Base-by-base conservation (phyloP, 2,113 vertebrate genomes). In the Melanerpes formicivorus region DNA sequence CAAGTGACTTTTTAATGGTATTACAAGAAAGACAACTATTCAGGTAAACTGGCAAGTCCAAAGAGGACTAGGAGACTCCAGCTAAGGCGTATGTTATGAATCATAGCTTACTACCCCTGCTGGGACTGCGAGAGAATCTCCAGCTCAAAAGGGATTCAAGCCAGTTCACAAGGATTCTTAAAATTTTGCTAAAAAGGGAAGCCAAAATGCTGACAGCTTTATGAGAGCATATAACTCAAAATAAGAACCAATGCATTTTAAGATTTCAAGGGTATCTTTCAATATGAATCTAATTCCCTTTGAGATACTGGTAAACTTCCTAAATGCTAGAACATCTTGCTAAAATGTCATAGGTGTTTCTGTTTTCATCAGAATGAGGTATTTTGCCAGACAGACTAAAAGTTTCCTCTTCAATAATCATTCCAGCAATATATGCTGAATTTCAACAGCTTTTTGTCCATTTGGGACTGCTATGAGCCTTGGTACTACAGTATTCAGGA, bases 161-260 rank as follows among this genome's bases (percentile, higher is more conserved):
- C 76, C 64, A 90, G 94, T 96, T 97, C 96, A 92, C 74, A 91
- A 88, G 60, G 87, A 90, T 95, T 88, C 82, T 93, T 95, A 69
- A 90, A 96, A 80, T 94, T 80, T 84, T 88, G 46, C 89, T 96
- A 63, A 94, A 93, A 90, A 93, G 75, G 64, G 22, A 71, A 44
- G 96, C 97, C 96, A 97, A 95, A 93, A 93, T 73, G 84, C 87
- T 96, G 97, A 97, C 96, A 98, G 96, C 80, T 98, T 98, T 98
- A 98, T 98, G 97, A 96, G 88, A 83, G 63, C 54, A 91, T 95
- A 96, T 97, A 98, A 98, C 91, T 98, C 96, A 97, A 90, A 81
- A 75, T 90, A 94, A 96, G 91, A 93, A 46, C 90, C 48, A 32
- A 88, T 88, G 85, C 85, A 92, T 95, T 97, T 97, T 93, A 94